Evolutionary conservation across 1,140 invertebrate genomes (phyloP).

Genomic region (Wasmannia auropunctata): DNA sequence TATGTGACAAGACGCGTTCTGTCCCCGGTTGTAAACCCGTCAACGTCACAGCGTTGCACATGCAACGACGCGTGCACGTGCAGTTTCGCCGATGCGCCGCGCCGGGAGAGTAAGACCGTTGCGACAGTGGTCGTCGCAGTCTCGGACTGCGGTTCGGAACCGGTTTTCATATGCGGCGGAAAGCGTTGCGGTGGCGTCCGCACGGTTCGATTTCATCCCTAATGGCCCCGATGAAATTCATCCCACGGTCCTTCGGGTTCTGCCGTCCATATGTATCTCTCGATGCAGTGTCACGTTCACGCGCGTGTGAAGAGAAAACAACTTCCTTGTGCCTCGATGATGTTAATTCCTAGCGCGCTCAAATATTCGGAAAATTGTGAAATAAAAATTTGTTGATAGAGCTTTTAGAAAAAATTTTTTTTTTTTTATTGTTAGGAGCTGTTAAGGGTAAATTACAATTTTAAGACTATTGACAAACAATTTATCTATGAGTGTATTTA

Average conservation of each 20-base stretch:
- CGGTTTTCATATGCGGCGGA: slow-evolving; percentile 70
- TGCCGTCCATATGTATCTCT: slow-evolving; percentile 28
- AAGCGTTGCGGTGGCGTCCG: slow-evolving; percentile 74
- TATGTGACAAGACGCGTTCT: slow-evolving; percentile 46
- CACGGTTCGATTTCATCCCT: slow-evolving; percentile 77
- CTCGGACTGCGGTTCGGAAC: slow-evolving; percentile 68
- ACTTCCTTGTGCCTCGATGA: slow-evolving; percentile 32
- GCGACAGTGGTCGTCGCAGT: slow-evolving; percentile 64
- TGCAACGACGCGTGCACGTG: slow-evolving; percentile 64
- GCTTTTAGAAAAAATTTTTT: background rate
- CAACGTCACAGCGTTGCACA: slow-evolving; percentile 67
- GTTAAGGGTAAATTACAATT: background rate
- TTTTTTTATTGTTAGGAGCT: background rate
- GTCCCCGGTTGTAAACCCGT: slow-evolving; percentile 61
- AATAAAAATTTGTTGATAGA: background rate
- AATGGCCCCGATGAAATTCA: slow-evolving; percentile 78
- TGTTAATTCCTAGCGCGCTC: background rate
- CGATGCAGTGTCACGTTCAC: slow-evolving; percentile 22
- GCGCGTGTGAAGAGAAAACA: slow-evolving; percentile 13
- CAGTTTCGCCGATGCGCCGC: slow-evolving; percentile 54
- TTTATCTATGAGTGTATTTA: background rate
- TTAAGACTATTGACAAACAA: background rate
- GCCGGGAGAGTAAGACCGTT: slow-evolving; percentile 49
- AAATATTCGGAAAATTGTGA: background rate
- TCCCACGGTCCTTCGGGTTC: slow-evolving; percentile 63